Evolutionary conservation across 2,888 invertebrate species (phyloP).

Genomic region (Andrena camellia): DNA sequence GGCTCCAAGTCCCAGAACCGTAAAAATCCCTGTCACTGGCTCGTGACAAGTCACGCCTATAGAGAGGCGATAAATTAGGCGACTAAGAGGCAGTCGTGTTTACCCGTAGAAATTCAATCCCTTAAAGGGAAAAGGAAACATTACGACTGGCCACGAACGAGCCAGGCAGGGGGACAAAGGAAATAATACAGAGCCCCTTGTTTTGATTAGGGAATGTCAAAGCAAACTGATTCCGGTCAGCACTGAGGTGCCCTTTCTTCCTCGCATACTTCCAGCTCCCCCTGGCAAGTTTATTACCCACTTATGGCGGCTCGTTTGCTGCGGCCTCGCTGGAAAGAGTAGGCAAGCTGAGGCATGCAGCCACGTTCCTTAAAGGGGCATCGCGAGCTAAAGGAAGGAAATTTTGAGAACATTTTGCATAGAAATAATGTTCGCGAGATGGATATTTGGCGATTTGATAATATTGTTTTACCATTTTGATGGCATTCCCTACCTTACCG

Average conservation of each 20-base stretch:
- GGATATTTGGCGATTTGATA: no score
- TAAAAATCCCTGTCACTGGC: constrained; percentile 16
- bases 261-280: constrained; percentile 16
- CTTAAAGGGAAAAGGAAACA: constrained; percentile 18
- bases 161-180: constrained; percentile 8
- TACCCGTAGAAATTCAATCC: constrained; percentile 50
- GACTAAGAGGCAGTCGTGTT: constrained; percentile 13
- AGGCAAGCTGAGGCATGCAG: constrained; percentile 64
- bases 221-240: constrained; percentile 69
- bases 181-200: constrained; percentile 58
- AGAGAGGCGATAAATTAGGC: constrained; percentile 46
- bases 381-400: constrained; percentile 18
- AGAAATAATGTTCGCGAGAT: no score
- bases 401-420: no score
- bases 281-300: constrained; percentile 68
- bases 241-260: constrained; percentile 55
- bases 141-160: constrained; percentile 46
- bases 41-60: constrained; percentile 34
- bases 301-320: constrained; percentile 71
- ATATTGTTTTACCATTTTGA: no score
- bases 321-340: constrained; percentile 69
- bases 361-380: constrained; percentile 67
- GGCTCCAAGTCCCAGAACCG: background rate
- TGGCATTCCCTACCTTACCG: no score
- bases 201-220: constrained; percentile 78